Conservation (phyloP, 2,113 vertebrate genomes). For the Apaloderma vittatum region DNA sequence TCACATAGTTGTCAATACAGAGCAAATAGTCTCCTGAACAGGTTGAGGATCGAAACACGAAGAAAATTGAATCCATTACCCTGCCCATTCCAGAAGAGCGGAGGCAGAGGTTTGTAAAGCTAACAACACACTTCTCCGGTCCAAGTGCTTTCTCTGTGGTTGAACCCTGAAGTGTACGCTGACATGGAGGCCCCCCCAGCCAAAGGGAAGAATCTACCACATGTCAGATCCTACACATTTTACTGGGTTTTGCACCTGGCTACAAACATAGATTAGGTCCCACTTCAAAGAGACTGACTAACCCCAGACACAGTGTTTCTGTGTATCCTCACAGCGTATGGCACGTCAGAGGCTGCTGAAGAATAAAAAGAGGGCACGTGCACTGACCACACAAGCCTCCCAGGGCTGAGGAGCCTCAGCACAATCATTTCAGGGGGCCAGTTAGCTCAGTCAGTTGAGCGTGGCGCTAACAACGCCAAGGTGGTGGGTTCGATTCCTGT, state of each 20-base stretch:
- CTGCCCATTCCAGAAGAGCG: neutral
- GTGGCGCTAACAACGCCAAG: too few species aligned
- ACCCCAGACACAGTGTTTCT: neutral
- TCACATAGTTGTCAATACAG: neutral
- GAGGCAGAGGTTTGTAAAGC: neutral
- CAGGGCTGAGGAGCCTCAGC: neutral
- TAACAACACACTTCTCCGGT: neutral
- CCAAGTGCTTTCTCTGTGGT: neutral
- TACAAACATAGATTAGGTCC: neutral
- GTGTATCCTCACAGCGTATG: fast-evolving
- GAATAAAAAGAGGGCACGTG: neutral
- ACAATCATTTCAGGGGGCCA: too few species aligned
- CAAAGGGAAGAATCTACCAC: neutral
- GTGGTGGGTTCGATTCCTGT: too few species aligned
- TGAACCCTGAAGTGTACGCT: neutral
- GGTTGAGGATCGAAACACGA: neutral
- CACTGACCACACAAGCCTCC: neutral
- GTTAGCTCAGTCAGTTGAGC: too few species aligned
- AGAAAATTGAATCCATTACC: neutral
- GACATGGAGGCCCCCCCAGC: neutral
- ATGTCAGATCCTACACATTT: neutral
- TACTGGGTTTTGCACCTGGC: neutral
- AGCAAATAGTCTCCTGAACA: neutral
- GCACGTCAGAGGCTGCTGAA: neutral
- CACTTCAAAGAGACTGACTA: neutral